Base-by-base conservation (phyloP, 2,888 invertebrate genomes). In the Philaethria dido region DNA sequence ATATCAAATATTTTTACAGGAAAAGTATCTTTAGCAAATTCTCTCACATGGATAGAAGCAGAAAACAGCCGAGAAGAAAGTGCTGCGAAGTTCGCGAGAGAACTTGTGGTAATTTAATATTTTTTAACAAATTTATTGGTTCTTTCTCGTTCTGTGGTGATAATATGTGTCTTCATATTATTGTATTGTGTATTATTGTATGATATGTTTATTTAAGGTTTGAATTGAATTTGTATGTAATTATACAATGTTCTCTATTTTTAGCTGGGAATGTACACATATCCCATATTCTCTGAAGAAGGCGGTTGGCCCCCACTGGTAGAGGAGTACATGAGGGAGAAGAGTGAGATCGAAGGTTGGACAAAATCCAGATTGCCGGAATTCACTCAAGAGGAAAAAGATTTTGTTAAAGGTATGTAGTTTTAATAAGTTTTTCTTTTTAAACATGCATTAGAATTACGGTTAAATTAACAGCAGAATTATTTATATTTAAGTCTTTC, bases 351-450 rank as follows among this genome's bases (percentile, higher is more conserved):
- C n/a, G n/a, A n/a, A n/a, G n/a, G n/a, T n/a, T n/a, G n/a, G n/a
- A n/a, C n/a, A n/a, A n/a, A n/a, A n/a, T n/a, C n/a, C n/a, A n/a
- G n/a, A n/a, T n/a, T n/a, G n/a, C n/a, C n/a, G n/a, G n/a, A n/a
- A n/a, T n/a, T n/a, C n/a, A n/a, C n/a, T n/a, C n/a, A n/a, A n/a
- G n/a, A n/a, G n/a, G n/a, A n/a, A n/a, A n/a, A n/a, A n/a, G n/a
- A n/a, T 2, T 18, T 54, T 13, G 18, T 54, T 36, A 54, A 54
- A 54, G 54, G 54, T 92, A 0, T 22, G 48, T 22, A 9, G 33
- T 9, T 4, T 29, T 4, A 29, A 29, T 4, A 29, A 29, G 3
- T 29, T 29, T 4, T 29, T 29, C 3, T 4, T 29, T 4, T 29
- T 29, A 4, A 29, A 29, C 29, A 6, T 29, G 6, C n/a, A 29